Evolutionary conservation across 2,888 invertebrate species (phyloP).

Genomic region (Tribolium freemani): DNA sequence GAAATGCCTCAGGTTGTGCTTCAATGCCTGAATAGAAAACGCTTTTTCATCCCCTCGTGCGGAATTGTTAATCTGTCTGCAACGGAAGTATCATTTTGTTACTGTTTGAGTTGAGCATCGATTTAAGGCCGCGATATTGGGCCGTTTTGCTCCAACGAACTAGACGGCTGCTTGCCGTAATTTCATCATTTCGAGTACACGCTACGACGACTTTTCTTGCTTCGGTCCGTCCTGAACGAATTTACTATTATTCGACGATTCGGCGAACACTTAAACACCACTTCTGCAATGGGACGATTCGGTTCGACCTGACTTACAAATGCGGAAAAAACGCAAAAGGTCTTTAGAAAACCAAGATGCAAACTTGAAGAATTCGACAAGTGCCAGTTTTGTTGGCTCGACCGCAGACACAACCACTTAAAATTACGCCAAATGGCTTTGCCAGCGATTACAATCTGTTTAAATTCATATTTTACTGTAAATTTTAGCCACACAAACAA

Average conservation of each 20-base stretch:
- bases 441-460: too few relatives aligned
- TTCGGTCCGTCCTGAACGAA: slow-evolving; percentile 42
- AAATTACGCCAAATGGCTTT: too few relatives aligned
- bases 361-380: too few relatives aligned
- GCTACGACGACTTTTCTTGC: slow-evolving; percentile 42
- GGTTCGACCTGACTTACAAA: too few relatives aligned
- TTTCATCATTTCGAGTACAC: slow-evolving; percentile 52
- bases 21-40: slow-evolving; percentile 2
- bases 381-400: too few relatives aligned
- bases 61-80: slow-evolving; percentile 11
- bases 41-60: slow-evolving; percentile 5
- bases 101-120: slow-evolving; percentile 36
- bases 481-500: too few relatives aligned
- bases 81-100: slow-evolving; percentile 27
- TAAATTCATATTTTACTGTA: too few relatives aligned
- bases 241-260: slow-evolving; percentile 46
- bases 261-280: slow-evolving; percentile 44
- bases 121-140: slow-evolving; percentile 40
- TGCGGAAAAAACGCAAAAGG: too few relatives aligned
- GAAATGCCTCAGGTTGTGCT: slow-evolving; percentile 44
- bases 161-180: slow-evolving; percentile 45
- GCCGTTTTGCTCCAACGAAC: slow-evolving; percentile 40
- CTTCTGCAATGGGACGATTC: slow-evolving; percentile 18
- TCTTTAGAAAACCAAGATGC: too few relatives aligned
- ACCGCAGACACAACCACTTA: too few relatives aligned